Base-by-base conservation (phyloP, 2,888 invertebrate genomes). In the Orchesellides sinensis region DNA sequence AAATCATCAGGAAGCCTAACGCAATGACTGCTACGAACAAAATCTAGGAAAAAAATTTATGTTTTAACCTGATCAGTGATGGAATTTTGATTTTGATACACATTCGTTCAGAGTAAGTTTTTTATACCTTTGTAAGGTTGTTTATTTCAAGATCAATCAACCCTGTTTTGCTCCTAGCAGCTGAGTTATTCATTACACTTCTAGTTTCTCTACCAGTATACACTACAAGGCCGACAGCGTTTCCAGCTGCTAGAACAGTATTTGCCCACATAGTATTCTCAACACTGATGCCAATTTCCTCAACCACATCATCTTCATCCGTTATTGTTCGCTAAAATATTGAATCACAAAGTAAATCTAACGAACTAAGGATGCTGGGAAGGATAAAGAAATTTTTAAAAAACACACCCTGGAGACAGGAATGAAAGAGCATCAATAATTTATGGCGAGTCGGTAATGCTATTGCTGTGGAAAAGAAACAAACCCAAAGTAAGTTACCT, bases 221-320 rank as follows among this genome's bases (percentile, higher is more conserved):
- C 86, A 99, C 95, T 5, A 99, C 96, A 69, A 98, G 93, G 14
- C 98, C 99, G 5, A 98, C 93, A 0, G 98, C 98, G 86, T 96
- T 96, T 21, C 98, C 98, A 0, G 98, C 98, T 0, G 99, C 99
- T 14, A 99, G 94, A 0, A 99, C 99, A 69, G 98, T 98, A 88
- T 99, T 98, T 3, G 99, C 97, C 99, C 99, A 99, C 73, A 99
- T 90, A 0, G 98, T 99, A 90, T 99, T 99, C 90, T 99, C 98
- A 27, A 99, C 95, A 89, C 96, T 96, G 75, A 99, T 92, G 3
- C 87, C 88, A n/a, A 52, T 69, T 84, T 88, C 88, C 54, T 88
- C 87, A 0, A 52, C 45, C 0, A 10, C 12, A 29, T 84, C 83
- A 12, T 87, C 82, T 19, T 73, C 74, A 10, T 83, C 90, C 98